Base-by-base conservation (phyloP, 2,113 vertebrate genomes). In the Microtus pennsylvanicus region DNA sequence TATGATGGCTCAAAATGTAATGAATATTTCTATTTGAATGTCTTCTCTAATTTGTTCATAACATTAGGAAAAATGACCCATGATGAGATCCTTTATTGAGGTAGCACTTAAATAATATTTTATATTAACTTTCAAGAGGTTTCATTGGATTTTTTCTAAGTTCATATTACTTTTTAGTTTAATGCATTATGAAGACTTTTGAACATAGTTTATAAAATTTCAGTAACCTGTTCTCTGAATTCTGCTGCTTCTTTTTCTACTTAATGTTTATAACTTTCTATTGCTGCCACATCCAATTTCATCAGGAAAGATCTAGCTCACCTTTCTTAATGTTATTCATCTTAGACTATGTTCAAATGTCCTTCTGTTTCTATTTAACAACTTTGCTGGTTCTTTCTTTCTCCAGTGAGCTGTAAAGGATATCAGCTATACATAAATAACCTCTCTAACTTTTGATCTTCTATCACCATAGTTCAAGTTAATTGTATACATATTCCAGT, bases 361-460 rank as follows among this genome's bases (percentile, higher is more conserved):
- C 61, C 72, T 95, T 96, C 81, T 72, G 74, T 67, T 91, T 91
- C n/a, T 90, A 38, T 94, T 95, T 94, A 94, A 89, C 45, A 67
- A 96, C 67, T 78, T 91, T 78, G 3, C 55, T 96, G 63, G 21
- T 16, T 85, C 89, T 95, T 96, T 96, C 47, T 77, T 63, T 80
- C 78, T 92, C 38, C 38, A 70, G 87, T n/a, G 74, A 91, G 30
- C 77, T 92, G 52, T 92, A 90, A 94, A 93, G 14, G 17, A 93
- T 94, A 78, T 92, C 24, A 88, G 65, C 70, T 94, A 87, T 89
- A 93, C 97, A 95, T 85, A 96, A 93, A 92, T 67, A 87, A 86
- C 4, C 24, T 86, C 13, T 55, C 26, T 65, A 81, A 55, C 5
- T 30, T 93, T 87, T 75, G 5, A 42, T 92, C 63, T 94, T 86